Evolutionary conservation across 2,888 invertebrate species (phyloP).

Genomic region (Athrips mouffetella): DNA sequence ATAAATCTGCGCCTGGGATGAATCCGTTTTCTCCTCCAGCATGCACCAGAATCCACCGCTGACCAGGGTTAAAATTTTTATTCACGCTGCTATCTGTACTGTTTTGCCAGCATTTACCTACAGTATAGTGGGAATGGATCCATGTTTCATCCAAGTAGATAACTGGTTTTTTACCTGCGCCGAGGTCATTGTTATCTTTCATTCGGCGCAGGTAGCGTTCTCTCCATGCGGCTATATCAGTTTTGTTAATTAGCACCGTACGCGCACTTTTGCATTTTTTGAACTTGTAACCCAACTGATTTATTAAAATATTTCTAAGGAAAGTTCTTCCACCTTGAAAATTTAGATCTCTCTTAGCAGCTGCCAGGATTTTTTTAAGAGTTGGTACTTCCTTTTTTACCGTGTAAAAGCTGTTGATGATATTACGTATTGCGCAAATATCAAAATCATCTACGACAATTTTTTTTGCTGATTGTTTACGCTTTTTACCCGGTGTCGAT

Average conservation of each 20-base stretch:
- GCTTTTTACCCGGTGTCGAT: constrained; percentile 26
- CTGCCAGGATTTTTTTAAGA: constrained; percentile 25
- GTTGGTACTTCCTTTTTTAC: constrained; percentile 27
- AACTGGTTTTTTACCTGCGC: constrained; percentile 29
- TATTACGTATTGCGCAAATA: constrained; percentile 23
- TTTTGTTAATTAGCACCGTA: constrained; percentile 24
- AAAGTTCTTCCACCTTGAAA: constrained; percentile 23
- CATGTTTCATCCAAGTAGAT: constrained; percentile 20
- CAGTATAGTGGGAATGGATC: constrained; percentile 14
- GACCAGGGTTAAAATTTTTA: constrained; percentile 16
- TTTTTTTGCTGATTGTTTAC: constrained; percentile 19
- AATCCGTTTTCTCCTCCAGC: constrained; percentile 17
- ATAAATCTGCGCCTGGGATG: neutral
- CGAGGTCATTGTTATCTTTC: constrained; percentile 27
- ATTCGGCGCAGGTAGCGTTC: constrained; percentile 27
- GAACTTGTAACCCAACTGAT: constrained; percentile 24
- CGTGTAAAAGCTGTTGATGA: constrained; percentile 23
- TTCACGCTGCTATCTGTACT: constrained; percentile 15
- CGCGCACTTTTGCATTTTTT: constrained; percentile 24
- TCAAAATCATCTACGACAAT: constrained; percentile 22
- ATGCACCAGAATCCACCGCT: constrained; percentile 19
- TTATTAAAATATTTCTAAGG: constrained; percentile 21
- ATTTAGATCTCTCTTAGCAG: constrained; percentile 24
- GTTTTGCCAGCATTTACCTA: constrained; percentile 19
- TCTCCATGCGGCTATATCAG: constrained; percentile 31